phyloP scores from a whole-genome alignment of 2,113 vertebrate genomes.

The Picathartes gymnocephalus region DNA sequence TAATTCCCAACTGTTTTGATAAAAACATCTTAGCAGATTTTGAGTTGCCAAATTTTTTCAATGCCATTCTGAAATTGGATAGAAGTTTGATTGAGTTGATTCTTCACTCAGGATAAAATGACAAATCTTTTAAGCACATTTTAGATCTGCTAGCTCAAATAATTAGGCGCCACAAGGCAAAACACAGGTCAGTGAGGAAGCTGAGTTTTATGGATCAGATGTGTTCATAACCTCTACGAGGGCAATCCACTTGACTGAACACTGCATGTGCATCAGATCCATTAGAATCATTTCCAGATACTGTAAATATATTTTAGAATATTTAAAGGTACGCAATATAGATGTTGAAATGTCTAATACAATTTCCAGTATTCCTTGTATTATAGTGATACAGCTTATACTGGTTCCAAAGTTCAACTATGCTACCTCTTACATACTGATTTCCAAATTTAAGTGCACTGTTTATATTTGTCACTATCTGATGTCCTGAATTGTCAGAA shows the following conservation, averaged over 20 bases:
- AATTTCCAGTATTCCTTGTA: background rate
- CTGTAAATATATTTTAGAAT: background rate
- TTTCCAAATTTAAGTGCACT: background rate
- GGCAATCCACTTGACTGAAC: background rate
- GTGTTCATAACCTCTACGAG: fast-evolving
- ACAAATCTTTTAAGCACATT: background rate
- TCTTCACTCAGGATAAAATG: background rate
- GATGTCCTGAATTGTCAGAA: background rate
- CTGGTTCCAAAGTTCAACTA: background rate
- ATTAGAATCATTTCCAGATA: background rate
- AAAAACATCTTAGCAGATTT: background rate
- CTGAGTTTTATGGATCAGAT: background rate
- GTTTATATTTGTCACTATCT: background rate
- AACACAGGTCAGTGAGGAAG: background rate
- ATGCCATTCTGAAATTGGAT: background rate
- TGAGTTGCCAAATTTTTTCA: background rate
- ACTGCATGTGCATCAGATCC: background rate
- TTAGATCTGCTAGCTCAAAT: background rate
- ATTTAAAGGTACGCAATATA: background rate
- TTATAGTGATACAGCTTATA: background rate
- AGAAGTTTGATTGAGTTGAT: background rate
- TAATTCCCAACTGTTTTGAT: background rate
- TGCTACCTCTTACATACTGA: background rate
- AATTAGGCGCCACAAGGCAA: background rate
- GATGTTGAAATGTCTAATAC: background rate